phyloP scores from a whole-genome alignment of 2,888 invertebrate species.

The Watsonalla binaria region DNA sequence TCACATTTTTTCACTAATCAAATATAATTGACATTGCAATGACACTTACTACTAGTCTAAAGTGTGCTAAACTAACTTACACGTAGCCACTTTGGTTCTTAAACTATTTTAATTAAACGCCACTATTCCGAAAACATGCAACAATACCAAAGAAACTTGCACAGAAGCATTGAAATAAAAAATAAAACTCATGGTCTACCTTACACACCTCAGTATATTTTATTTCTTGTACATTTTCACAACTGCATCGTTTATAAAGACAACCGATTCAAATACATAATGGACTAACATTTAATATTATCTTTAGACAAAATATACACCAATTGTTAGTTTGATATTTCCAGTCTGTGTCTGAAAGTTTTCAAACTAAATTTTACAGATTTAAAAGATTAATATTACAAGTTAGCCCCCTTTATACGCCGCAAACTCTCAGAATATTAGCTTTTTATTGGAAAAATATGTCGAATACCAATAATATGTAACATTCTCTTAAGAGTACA shows the following conservation, averaged over 20 bases:
- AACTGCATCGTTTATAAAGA: constrained; percentile 59
- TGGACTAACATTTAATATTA: constrained; percentile 7
- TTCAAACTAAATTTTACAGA: background rate
- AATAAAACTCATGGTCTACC: constrained; percentile 66
- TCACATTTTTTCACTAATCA: constrained; percentile 68
- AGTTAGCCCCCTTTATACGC: background rate
- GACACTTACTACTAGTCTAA: constrained; percentile 76
- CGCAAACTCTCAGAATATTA: background rate
- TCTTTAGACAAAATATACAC: background rate
- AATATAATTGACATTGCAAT: constrained; percentile 78
- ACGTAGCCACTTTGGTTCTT: constrained; percentile 65
- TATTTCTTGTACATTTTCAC: constrained; percentile 73
- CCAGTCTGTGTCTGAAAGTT: background rate
- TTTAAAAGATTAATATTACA: background rate
- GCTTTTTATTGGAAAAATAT: constrained; percentile 14
- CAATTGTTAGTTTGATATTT: background rate
- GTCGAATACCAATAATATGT: constrained; percentile 12
- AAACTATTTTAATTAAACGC: constrained; percentile 36
- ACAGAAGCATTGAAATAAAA: constrained; percentile 56
- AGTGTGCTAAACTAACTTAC: constrained; percentile 73
- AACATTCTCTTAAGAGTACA: constrained; percentile 6
- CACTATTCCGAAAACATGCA: constrained; percentile 43
- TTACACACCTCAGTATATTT: constrained; percentile 57
- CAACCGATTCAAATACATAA: constrained; percentile 39
- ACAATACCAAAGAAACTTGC: constrained; percentile 57